A percentile compares a stretch with the other conserved stretches of the same genome.
phyloP scores from a whole-genome alignment of 2,888 invertebrate species.

The Tubulanus polymorphus region DNA sequence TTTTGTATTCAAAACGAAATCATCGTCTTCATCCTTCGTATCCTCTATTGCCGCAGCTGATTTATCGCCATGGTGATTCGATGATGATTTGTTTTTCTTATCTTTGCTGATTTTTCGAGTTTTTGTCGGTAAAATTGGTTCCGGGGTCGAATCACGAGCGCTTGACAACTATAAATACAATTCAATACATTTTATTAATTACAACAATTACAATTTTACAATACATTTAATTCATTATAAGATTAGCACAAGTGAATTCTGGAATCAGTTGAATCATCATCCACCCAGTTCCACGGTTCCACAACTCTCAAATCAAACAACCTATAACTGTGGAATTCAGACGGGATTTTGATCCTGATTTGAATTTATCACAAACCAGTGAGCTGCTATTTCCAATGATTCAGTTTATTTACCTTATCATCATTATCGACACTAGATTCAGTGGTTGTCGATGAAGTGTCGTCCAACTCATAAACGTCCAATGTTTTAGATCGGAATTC shows the following conservation, averaged over 20 bases:
- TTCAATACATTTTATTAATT: too few relatives aligned
- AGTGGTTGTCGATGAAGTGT: conserved; percentile 68
- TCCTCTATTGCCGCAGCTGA: conserved; percentile 26
- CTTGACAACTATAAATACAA: conserved; percentile 27
- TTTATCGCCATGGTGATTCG: conserved; percentile 22
- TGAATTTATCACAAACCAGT: too few relatives aligned
- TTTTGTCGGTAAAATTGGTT: conserved; percentile 23
- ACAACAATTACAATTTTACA: too few relatives aligned
- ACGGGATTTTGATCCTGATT: too few relatives aligned
- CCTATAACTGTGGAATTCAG: too few relatives aligned
- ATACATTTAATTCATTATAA: too few relatives aligned
- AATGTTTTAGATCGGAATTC: neutral
- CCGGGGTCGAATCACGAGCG: conserved; percentile 40
- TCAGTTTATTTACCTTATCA: conserved; percentile 44
- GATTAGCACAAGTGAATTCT: too few relatives aligned
- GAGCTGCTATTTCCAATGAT: too few relatives aligned
- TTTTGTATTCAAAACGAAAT: conserved; percentile 45
- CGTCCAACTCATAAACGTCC: conserved; percentile 57
- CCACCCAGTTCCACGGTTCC: too few relatives aligned
- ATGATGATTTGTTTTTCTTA: conserved; percentile 26
- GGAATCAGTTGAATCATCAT: too few relatives aligned
- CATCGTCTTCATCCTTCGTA: conserved; percentile 29
- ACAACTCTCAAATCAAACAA: too few relatives aligned
- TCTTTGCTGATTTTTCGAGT: conserved; percentile 24
- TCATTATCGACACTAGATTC: conserved; percentile 63